Base-by-base conservation (phyloP, 2,888 invertebrate species). In the Isotomurus palustris region DNA sequence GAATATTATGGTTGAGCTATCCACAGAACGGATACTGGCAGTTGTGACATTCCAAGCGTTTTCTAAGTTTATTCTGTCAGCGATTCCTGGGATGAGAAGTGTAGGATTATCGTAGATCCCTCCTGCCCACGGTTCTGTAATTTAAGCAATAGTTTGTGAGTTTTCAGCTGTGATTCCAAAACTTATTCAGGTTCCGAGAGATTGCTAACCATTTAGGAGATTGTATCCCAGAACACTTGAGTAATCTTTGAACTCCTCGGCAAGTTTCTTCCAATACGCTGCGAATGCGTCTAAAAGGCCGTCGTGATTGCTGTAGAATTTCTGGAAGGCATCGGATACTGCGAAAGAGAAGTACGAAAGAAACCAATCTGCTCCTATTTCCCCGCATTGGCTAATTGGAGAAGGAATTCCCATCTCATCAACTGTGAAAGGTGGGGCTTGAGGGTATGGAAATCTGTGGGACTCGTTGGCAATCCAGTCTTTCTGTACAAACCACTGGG, bases 121-220 rank as follows among this genome's bases (percentile, higher is more conserved):
- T 12, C 51, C 51, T 8, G 51, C 51, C 51, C 51, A 51, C n/a
- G 51, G 51, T 24, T 51, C 48, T 48, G 21, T 40, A 10, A 32
- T 32, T 32, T 32, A 10, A 10, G 32, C 8, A n/a, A n/a, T n/a
- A n/a, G n/a, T n/a, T n/a, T n/a, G n/a, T n/a, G n/a, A n/a, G n/a
- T n/a, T n/a, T n/a, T n/a, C n/a, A n/a, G n/a, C n/a, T n/a, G n/a
- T n/a, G n/a, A n/a, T n/a, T n/a, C n/a, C n/a, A n/a, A n/a, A n/a
- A n/a, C n/a, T n/a, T n/a, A n/a, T n/a, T n/a, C n/a, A n/a, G n/a
- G n/a, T n/a, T n/a, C n/a, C n/a, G n/a, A n/a, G n/a, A n/a, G n/a
- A n/a, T 10, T 32, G 24, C 24, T 48, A n/a, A 48, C 48, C 51
- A 51, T 51, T 51, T 10, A 51, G 22, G 10, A 51, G 38, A 21